phyloP scores from a whole-genome alignment of 2,888 invertebrate species.

The Gastracanthus pulcherrimus region DNA sequence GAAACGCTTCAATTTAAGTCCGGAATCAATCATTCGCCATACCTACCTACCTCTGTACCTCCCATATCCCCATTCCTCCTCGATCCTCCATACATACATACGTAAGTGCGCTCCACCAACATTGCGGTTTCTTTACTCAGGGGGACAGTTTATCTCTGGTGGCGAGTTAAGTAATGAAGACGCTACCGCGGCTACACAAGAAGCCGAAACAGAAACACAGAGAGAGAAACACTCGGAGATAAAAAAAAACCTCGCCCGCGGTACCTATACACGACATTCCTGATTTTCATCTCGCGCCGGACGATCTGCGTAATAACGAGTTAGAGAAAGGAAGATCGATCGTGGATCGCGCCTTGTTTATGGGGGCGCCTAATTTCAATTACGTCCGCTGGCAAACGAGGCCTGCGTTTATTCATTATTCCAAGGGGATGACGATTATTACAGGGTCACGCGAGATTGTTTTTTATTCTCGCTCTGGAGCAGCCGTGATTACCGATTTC shows the following conservation, averaged over 20 bases:
- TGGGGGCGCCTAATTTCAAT: conserved; percentile 48
- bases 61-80: background rate
- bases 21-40: conserved; percentile 24
- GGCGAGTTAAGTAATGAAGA: conserved; percentile 47
- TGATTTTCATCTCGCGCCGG: conserved; percentile 37
- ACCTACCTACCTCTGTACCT: background rate
- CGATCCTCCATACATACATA: background rate
- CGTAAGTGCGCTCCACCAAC: background rate
- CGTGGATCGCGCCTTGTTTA: conserved; percentile 27
- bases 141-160: conserved; percentile 26
- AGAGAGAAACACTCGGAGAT: too few relatives aligned
- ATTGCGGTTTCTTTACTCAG: conserved; percentile 20
- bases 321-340: too few relatives aligned
- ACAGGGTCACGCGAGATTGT: background rate
- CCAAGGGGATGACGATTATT: too few relatives aligned
- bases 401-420: background rate
- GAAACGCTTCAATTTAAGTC: conserved; percentile 31
- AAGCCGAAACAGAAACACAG: too few relatives aligned
- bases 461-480: background rate
- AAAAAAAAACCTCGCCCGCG: background rate
- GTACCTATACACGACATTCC: background rate
- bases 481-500: background rate
- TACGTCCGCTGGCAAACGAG: background rate
- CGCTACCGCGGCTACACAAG: background rate
- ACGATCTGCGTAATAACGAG: conserved; percentile 28